Evolutionary conservation across 92 coral and sea anemone species (phyloP).

Genomic region (Parazoanthus atlanticus): DNA sequence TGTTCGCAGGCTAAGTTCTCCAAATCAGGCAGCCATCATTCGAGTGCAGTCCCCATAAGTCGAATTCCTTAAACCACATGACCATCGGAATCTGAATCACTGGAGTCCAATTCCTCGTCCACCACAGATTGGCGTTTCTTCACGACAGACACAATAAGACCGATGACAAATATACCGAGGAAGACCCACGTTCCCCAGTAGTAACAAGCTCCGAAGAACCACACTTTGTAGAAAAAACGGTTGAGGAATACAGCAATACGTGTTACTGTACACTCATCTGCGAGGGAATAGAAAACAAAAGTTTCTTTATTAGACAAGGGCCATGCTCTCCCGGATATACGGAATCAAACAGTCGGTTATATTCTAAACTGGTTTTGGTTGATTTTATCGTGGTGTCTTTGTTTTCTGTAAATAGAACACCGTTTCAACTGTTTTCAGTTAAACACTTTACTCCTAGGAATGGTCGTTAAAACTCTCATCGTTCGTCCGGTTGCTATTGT

Average conservation of each 20-base stretch:
- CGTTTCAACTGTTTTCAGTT: too few species aligned
- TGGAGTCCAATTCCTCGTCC: constrained; percentile 89
- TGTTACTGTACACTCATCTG: constrained; percentile 85
- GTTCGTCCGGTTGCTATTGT: too few species aligned
- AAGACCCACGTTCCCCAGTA: constrained; percentile 99
- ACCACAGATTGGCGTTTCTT: constrained; percentile 86
- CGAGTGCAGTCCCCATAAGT: too few species aligned
- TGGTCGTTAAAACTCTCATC: too few species aligned
- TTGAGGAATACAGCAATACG: constrained; percentile 87
- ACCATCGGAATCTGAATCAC: constrained; percentile 86
- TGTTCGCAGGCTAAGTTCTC: too few species aligned
- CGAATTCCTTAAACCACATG: constrained; percentile 35
- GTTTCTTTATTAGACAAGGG: neutral
- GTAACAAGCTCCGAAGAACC: constrained; percentile 98
- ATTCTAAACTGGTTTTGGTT: neutral
- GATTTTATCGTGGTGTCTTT: neutral
- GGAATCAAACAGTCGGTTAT: neutral
- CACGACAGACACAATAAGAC: constrained; percentile 79
- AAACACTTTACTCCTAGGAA: too few species aligned
- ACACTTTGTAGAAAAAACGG: constrained; percentile 95
- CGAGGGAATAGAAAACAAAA: neutral
- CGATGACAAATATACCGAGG: constrained; percentile 71
- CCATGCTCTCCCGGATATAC: neutral
- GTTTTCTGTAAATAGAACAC: too few species aligned
- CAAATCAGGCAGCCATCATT: too few species aligned